Percentiles rank a stretch among this genome's conserved stretches.
Conservation (phyloP, 2,888 invertebrate genomes). For the Encarsia formosa region DNA sequence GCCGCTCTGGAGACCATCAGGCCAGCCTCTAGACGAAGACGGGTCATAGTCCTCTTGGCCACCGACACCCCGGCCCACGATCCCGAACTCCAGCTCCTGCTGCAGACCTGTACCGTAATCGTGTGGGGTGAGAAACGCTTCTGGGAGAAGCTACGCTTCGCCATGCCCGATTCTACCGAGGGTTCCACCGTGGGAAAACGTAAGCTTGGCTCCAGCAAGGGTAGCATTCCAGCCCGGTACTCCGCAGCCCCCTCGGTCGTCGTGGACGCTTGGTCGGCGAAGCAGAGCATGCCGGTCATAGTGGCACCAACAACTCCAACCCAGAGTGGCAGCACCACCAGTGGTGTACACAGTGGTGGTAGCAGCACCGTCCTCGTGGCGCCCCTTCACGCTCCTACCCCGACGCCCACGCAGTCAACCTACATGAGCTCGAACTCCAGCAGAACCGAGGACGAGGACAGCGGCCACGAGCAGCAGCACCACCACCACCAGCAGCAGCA, state of each 20-base stretch:
- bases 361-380: slow-evolving; percentile 42
- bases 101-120: slow-evolving; percentile 68
- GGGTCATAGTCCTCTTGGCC: slow-evolving; percentile 55
- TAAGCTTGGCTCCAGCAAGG: slow-evolving; percentile 12
- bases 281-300: slow-evolving; percentile 44
- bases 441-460: slow-evolving; percentile 62
- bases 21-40: slow-evolving; percentile 42
- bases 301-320: slow-evolving; percentile 50
- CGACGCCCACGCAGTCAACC: slow-evolving; percentile 63
- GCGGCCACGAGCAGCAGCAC: slow-evolving; percentile 59
- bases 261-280: slow-evolving; percentile 67
- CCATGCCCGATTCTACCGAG: slow-evolving; percentile 71
- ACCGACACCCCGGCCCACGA: slow-evolving; percentile 68
- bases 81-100: slow-evolving; percentile 69
- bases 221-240: slow-evolving; percentile 57
- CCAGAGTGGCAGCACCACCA: slow-evolving; percentile 11
- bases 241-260: slow-evolving; percentile 71
- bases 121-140: slow-evolving; percentile 76
- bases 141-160: slow-evolving; percentile 76
- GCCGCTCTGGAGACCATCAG: slow-evolving; percentile 65
- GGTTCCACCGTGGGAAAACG: slow-evolving; percentile 30
- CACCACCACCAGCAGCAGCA: slow-evolving; percentile 51
- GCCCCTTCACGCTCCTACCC: slow-evolving; percentile 55
- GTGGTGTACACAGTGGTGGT: no score
- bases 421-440: slow-evolving; percentile 58